Evolutionary conservation across 1,140 invertebrate species (phyloP), one percentile per base, ranked within the genome.

Genomic region (Kradibia gibbosae): DNA sequence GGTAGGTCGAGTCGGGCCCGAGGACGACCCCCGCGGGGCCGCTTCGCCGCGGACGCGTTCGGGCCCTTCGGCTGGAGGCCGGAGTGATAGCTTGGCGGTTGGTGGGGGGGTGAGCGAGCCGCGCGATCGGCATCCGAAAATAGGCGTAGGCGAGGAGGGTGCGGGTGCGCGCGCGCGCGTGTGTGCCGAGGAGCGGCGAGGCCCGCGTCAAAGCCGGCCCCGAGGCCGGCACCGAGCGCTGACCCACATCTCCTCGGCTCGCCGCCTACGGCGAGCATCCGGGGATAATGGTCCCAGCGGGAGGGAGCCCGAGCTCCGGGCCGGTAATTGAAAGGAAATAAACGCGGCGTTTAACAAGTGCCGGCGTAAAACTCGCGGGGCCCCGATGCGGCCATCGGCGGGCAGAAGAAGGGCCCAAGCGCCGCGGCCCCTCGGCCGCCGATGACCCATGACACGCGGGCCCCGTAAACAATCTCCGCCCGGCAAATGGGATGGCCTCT

Each of bases 321-420:
- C 70, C 78, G 71, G 57, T 80, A 81, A 81, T 81, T 81, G 80
- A 81, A 81, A 81, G 79, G 57, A 81, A 76, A 81, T 81, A 80
- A n/a, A 80, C 72, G 79, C 72, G 79, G 60, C 72, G 31, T 74
- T 74, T 80, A 80, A 80, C 78, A 72, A 80, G 78, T 72, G 28
- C 31, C 55, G 57, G 39, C 42, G 39, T n/a, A n/a, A n/a, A n/a
- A n/a, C n/a, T n/a, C 42, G 36, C 34, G 71, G 53, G 79, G 57
- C 39, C 79, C 72, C 67, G 75, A 81, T 75, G 75, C 79, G 53
- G 55, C 17, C 1, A 7, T 53, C 57, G 25, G n/a, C 53, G 11
- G 48, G 10, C 31, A 70, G 48, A 78, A 67, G 48, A 62, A n/a
- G 50, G 28, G 31, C 36, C 36, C 36, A 36, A 7, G 53, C 67